Conservation (phyloP, 2,888 invertebrate genomes). For the Agriotes lineatus region DNA sequence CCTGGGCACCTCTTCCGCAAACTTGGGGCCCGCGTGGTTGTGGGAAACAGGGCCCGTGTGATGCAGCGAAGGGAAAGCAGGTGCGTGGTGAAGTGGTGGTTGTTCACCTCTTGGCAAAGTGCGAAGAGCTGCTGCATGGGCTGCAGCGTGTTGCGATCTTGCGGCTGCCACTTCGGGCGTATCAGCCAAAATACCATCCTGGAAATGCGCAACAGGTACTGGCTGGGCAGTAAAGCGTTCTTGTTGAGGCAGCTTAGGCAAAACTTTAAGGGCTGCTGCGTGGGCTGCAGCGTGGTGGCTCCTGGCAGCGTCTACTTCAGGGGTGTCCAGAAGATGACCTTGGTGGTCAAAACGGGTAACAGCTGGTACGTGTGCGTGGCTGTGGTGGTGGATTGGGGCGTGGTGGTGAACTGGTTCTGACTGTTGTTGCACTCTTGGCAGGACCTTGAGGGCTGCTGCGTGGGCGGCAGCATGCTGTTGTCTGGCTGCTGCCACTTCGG, state of each 20-base stretch:
- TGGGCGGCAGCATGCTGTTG: slow-evolving; percentile 31
- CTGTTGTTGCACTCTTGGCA: background rate
- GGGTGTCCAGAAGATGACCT: slow-evolving; percentile 26
- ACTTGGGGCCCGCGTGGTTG: slow-evolving; percentile 21
- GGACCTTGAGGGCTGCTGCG: slow-evolving; percentile 1
- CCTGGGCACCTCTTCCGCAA: slow-evolving; percentile 51
- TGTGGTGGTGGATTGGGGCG: background rate
- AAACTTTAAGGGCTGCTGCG: slow-evolving; percentile 12
- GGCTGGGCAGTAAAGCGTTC: too few relatives aligned
- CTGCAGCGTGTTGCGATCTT: slow-evolving; percentile 29
- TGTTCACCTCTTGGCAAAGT: slow-evolving; percentile 1
- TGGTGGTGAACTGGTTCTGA: background rate
- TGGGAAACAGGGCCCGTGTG: background rate
- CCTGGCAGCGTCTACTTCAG: slow-evolving; percentile 38
- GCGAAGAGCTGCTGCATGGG: slow-evolving; percentile 28
- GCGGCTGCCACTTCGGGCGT: slow-evolving; percentile 39
- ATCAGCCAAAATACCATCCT: slow-evolving; percentile 25
- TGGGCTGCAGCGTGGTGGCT: slow-evolving; percentile 34
- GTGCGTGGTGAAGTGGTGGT: background rate
- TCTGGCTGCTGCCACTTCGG: slow-evolving; percentile 37
- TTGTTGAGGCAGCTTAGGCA: slow-evolving; percentile 12
- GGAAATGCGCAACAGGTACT: background rate
- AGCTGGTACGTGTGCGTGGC: background rate
- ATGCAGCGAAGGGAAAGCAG: slow-evolving; percentile 2
- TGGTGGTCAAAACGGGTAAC: background rate